Evolutionary conservation across 2,888 invertebrate species (phyloP).

Genomic region (Oligia latruncula): DNA sequence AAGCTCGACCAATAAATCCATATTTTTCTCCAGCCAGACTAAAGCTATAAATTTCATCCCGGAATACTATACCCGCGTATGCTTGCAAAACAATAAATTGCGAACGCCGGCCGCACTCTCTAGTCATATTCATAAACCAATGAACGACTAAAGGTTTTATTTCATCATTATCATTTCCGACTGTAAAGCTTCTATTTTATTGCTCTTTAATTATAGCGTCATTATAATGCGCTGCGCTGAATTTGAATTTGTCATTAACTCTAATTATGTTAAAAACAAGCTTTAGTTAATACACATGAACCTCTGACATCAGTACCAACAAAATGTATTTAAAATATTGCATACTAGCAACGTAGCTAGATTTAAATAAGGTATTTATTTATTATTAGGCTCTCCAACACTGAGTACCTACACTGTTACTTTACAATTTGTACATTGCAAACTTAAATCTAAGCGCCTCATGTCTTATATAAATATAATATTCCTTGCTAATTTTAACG

Average conservation of each 20-base stretch:
- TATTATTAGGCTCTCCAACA: background rate
- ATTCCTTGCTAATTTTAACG: background rate
- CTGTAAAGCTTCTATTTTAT: conserved; percentile 45
- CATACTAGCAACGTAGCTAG: background rate
- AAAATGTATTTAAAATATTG: background rate
- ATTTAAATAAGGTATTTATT: background rate
- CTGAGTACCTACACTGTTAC: background rate
- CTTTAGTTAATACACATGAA: conserved; percentile 5
- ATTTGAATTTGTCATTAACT: conserved; percentile 35
- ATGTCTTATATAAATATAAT: background rate
- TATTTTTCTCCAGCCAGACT: conserved; percentile 83
- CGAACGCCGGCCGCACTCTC: conserved; percentile 76
- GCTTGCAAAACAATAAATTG: conserved; percentile 85
- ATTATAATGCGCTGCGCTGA: conserved; percentile 23
- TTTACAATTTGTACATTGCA: background rate
- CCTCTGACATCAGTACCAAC: background rate
- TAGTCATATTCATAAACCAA: conserved; percentile 75
- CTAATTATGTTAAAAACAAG: conserved; percentile 30
- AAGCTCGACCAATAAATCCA: conserved; percentile 80
- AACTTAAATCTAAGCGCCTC: background rate
- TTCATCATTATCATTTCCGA: conserved; percentile 66
- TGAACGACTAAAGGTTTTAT: conserved; percentile 73
- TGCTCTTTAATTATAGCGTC: conserved; percentile 37
- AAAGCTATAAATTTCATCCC: conserved; percentile 82
- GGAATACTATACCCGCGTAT: conserved; percentile 80